Base-by-base conservation (phyloP, 2,888 invertebrate species). In the Catocala sponsa region DNA sequence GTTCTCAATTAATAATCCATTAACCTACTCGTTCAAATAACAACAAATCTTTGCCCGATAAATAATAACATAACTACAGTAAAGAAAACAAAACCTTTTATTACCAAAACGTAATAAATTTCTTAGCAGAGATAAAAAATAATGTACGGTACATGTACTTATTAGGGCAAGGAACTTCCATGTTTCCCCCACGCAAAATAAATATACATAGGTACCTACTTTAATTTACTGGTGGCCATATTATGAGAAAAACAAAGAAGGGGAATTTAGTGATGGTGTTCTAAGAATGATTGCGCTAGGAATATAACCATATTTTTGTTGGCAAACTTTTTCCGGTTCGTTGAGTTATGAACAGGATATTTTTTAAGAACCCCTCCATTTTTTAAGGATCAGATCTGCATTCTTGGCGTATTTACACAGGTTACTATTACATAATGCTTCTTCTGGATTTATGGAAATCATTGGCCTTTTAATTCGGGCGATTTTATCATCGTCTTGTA, bases 171-270 rank as follows among this genome's bases (percentile, higher is more conserved):
- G 52, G 52, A 56, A 51, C 50, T 63, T 55, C 46, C 64, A 56
- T 59, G 59, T 66, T 53, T 44, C 47, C 47, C 46, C 10, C 10
- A 10, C 41, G 6, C 2, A 33, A 51, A 53, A 48, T 52, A 55
- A 12, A 33, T 52, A 63, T 51, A 38, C 35, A 38, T 38, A 38
- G 35, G 6, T 38, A 63, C 10, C 50, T 61, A 63, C 54, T 68
- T 68, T 71, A 70, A 77, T 74, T 70, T 77, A 71, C 63, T 57
- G 60, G 60, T 60, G 38, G 42, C 35, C 60, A 62, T 72, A 35
- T 47, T 41, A 55, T 43, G 11, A 33, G 42, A 62, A 56, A 60
- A 61, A 76, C 50, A 47, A 49, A 48, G 46, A 42, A n/a, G 51
- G 6, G 6, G 5, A 12, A 15, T 13, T 41, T 58, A 65, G 64